These are phyloP conservation scores for Drosophila birchii DNA, from an alignment of 2,888 invertebrate species.

Conservation along the genomic window DNA sequence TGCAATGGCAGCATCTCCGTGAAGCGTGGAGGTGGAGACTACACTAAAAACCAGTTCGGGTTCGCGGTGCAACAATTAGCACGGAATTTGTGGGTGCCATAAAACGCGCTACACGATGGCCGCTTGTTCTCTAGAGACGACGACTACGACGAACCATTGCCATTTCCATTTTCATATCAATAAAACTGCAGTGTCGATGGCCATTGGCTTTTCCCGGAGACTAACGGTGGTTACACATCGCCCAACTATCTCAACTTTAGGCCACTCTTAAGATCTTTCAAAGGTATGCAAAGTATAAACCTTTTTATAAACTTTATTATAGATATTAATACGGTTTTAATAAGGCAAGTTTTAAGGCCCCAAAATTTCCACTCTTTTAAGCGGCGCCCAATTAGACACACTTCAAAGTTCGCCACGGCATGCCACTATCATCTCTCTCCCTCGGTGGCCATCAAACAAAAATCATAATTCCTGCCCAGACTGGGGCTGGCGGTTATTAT, in stretches of 20 bases:
- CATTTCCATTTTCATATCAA: conserved; percentile 61
- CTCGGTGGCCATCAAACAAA: conserved; percentile 56
- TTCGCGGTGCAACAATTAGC: conserved; percentile 76
- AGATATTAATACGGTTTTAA: no score
- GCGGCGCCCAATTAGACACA: conserved; percentile 65
- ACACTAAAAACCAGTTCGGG: conserved; percentile 64
- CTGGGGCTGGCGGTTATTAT: conserved; percentile 37
- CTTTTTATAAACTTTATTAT: background rate
- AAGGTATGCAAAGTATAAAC: background rate
- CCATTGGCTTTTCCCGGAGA: conserved; percentile 14
- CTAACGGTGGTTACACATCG: conserved; percentile 42
- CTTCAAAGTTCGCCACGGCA: conserved; percentile 67
- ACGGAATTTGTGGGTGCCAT: conserved; percentile 80
- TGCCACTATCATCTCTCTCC: background rate
- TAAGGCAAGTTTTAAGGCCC: background rate
- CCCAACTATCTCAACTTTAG: conserved; percentile 20
- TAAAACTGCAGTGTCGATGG: conserved; percentile 39
- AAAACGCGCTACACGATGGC: conserved; percentile 75
- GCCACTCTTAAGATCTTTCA: conserved; percentile 52
- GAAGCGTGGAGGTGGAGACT: background rate
- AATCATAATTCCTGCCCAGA: conserved; percentile 43
- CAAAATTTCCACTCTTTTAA: conserved; percentile 8
- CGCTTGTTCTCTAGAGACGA: conserved; percentile 58
- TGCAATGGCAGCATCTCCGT: conserved; percentile 7
- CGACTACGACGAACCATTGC: conserved; percentile 40